Percentiles rank a stretch among this genome's conserved stretches.
These are phyloP conservation scores for Selenia dentaria DNA, from an alignment of 2,888 invertebrate species.

Conservation along the genomic window DNA sequence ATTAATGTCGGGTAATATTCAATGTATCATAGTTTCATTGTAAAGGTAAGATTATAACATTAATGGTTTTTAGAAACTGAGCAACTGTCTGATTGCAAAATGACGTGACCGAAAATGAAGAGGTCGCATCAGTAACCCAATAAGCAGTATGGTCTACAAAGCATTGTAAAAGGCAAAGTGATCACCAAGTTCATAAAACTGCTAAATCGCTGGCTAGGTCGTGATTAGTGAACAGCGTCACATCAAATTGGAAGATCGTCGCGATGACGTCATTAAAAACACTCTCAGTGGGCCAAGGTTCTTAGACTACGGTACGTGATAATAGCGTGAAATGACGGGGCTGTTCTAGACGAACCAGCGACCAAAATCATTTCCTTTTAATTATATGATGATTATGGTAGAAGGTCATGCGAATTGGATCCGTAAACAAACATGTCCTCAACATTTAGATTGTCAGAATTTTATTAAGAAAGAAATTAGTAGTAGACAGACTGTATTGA, in stretches of 20 bases:
- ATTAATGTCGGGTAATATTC: too few species aligned
- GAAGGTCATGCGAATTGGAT: background rate
- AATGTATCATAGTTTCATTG: too few species aligned
- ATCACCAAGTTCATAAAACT: background rate
- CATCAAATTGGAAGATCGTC: slow-evolving; percentile 15
- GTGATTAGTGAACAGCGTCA: background rate
- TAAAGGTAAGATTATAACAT: too few species aligned
- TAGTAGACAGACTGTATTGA: too few species aligned
- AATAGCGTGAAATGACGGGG: slow-evolving; percentile 7
- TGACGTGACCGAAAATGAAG: too few species aligned
- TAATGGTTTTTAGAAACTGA: too few species aligned
- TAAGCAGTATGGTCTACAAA: too few species aligned
- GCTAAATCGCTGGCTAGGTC: background rate
- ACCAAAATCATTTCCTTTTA: slow-evolving; percentile 6
- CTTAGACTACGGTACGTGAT: slow-evolving; percentile 4
- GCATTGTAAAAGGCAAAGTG: background rate
- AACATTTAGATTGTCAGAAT: too few species aligned
- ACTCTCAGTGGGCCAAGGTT: slow-evolving; percentile 22
- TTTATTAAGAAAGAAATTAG: too few species aligned
- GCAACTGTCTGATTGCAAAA: too few species aligned
- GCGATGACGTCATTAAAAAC: slow-evolving; percentile 16
- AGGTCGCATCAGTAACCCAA: too few species aligned
- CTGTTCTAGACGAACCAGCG: slow-evolving; percentile 4
- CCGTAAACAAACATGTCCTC: background rate
- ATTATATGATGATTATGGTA: background rate